These are phyloP conservation scores for Diadromus collaris DNA, from an alignment of 2,888 invertebrate species.

Conservation along the genomic window DNA sequence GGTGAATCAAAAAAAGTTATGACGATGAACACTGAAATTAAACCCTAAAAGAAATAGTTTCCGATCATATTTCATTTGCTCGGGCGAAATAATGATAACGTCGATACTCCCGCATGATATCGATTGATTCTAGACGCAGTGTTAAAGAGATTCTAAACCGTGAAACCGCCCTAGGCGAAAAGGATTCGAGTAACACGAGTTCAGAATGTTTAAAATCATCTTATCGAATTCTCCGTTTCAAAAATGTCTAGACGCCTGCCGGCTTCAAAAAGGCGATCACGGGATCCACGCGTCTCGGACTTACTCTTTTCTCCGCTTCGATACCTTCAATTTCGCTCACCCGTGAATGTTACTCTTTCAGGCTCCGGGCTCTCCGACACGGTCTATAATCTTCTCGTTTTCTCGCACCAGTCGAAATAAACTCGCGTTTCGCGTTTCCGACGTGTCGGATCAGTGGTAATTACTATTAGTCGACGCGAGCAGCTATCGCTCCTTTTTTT, in stretches of 20 bases:
- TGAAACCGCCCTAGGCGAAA: constrained; percentile 11
- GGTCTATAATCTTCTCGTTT: constrained; percentile 61
- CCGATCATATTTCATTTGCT: background rate
- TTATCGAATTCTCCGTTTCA: constrained; percentile 38
- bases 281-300: constrained; percentile 31
- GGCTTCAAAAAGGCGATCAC: constrained; percentile 39
- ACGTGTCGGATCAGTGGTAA: constrained; percentile 56
- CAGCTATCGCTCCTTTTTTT: constrained; percentile 43
- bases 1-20: constrained; percentile 60
- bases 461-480: constrained; percentile 60
- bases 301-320: constrained; percentile 34
- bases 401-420: constrained; percentile 49
- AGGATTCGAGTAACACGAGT: constrained; percentile 15
- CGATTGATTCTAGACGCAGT: background rate
- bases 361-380: constrained; percentile 35
- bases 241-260: constrained; percentile 36
- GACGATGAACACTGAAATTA: constrained; percentile 30
- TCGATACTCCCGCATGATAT: background rate
- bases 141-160: background rate
- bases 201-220: constrained; percentile 18
- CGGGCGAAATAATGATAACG: background rate
- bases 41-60: constrained; percentile 39
- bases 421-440: constrained; percentile 33
- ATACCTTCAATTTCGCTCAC: constrained; percentile 53
- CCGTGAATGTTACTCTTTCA: constrained; percentile 46